phyloP scores from a whole-genome alignment of 2,797 vertebrate species.

The Epinephelus malabaricus region DNA sequence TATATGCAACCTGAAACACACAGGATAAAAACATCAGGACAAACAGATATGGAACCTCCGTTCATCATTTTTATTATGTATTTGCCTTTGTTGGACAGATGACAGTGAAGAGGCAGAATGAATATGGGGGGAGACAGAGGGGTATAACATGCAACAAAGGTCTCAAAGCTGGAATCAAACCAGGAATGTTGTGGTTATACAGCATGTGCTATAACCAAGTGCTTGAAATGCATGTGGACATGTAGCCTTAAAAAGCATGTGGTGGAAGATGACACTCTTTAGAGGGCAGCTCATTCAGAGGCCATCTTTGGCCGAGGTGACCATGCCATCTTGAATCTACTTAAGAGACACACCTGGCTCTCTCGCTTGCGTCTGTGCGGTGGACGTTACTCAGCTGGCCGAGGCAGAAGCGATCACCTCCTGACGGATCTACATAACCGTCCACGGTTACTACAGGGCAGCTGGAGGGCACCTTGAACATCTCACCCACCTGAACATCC shows the following conservation, averaged over 20 bases:
- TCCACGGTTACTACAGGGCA: constrained; percentile 87
- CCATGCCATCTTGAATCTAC: no score
- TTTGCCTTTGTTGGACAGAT: not conserved
- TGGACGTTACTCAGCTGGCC: constrained; percentile 89
- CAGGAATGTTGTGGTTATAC: no score
- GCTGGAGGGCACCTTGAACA: constrained; percentile 87
- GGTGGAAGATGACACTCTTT: no score
- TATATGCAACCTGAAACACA: constrained; percentile 84
- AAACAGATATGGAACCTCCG: not conserved
- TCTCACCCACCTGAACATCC: constrained; percentile 89
- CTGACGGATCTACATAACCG: constrained; percentile 87
- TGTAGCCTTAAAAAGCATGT: no score
- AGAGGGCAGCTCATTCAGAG: no score
- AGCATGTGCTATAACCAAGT: no score
- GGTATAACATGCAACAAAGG: not conserved
- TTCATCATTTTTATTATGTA: not conserved
- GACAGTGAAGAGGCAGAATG: not conserved
- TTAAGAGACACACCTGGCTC: constrained; percentile 76
- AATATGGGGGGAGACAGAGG: not conserved
- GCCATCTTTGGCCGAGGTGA: no score
- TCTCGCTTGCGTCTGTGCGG: constrained; percentile 86
- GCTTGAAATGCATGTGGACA: no score
- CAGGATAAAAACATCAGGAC: not conserved
- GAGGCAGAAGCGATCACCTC: constrained; percentile 87
- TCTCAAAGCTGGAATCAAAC: no score